Evolutionary conservation across 2,113 vertebrate species (phyloP), one percentile per base, ranked within the genome.

Genomic region (Haemorhous mexicanus): DNA sequence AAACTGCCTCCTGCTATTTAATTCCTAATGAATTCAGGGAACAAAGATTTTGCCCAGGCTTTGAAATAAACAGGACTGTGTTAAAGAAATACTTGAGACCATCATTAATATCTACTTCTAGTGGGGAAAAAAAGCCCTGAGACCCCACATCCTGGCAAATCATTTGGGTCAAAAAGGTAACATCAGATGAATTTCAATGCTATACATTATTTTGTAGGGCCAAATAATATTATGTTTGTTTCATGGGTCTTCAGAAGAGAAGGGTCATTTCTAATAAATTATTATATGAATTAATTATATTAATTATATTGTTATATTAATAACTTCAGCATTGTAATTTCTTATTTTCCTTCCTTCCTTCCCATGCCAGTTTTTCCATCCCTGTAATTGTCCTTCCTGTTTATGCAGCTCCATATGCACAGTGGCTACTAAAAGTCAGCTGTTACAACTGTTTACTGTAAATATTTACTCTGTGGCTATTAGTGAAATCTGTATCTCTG

Each of bases 401-500:
- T 96, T 96, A 97, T 87, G 88, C 90, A 52, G 74, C 27, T 63
- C 81, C 78, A 73, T 93, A 90, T 92, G 94, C 90, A 92, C 85
- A 44, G 93, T 86, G 90, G 94, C 93, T 93, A 80, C 95, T 79
- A 92, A 90, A 46, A 94, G 87, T 95, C 93, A 93, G 47, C 95
- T 89, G 77, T 74, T 94, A 32, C 75, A 96, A 86, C 79, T 91
- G 92, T 95, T 93, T 97, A 69, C 55, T 95, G 93, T 86, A 95
- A 98, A 97, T 97, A 97, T 97, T 97, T 97, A 94, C 93, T 68
- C 72, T 95, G 75, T 46, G 84, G 58, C 82, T 58, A 95, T 92
- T 93, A 96, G 78, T 49, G 70, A 94, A 96, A 84, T 93, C 83
- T 94, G 64, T 89, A 68, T 73, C 76, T 88, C 94, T 74, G 79